Base-by-base conservation (phyloP, 2,888 invertebrate genomes). In the Pyrrhia umbra region DNA sequence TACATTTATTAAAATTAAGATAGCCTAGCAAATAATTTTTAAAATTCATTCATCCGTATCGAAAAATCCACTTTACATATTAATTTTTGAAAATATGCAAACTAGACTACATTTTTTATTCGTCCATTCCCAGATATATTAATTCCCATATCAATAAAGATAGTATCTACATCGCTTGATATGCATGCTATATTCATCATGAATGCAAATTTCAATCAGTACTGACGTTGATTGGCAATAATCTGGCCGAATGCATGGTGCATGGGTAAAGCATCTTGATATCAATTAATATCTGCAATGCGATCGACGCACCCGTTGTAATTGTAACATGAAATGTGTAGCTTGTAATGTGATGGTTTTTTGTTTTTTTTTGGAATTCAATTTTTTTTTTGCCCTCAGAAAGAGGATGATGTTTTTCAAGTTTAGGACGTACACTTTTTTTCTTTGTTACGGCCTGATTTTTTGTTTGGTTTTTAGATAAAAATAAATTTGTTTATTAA, bases 201-300 rank as follows among this genome's bases (percentile, higher is more conserved):
- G 42, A 64, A 71, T 79, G 74, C 62, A 79, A 74, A 79, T 80
- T 73, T 79, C 71, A 71, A 77, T 80, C 69, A 65, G 51, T 21
- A 34, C 27, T 23, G 20, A 55, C 52, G 62, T 57, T 74, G 81
- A 81, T 80, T 81, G 77, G 25, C 71, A 81, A 79, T 79, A 79
- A 78, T 79, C 77, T 68, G 60, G 25, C 49, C 47, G 57, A 46
- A 65, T 47, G 59, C 30, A 49, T 45, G 43, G 62, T 47, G 30
- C 16, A 23, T 39, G 20, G 16, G 0, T 15, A 25, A 21, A 15
- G 43, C 16, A 40, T 65, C 65, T 78, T 65, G 56, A 51, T 74
- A 75, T 63, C 49, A 66, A 66, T 69, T 65, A 62, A 68, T 65
- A 21, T 45, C 21, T 37, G 15, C n/a, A n/a, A 25, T 52, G 23